These are phyloP conservation scores for Scaptomyza reducta DNA, from an alignment of 2,888 invertebrate genomes.

Conservation along the genomic window DNA sequence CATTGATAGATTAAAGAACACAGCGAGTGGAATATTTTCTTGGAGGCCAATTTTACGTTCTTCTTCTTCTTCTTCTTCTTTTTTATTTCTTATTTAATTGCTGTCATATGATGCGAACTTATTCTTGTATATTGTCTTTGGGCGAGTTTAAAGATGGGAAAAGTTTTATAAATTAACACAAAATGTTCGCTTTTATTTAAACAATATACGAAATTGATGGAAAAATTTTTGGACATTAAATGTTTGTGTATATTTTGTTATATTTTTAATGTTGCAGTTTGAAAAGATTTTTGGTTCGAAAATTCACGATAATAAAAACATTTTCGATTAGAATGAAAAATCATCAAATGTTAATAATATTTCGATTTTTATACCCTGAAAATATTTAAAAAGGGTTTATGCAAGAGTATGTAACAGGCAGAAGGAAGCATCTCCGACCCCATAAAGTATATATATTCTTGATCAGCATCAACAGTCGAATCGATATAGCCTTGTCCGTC, in stretches of 20 bases:
- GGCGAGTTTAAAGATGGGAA: constrained; percentile 14
- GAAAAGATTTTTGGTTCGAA: background rate
- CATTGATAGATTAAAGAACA: constrained; percentile 66
- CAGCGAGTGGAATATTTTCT: constrained; percentile 40
- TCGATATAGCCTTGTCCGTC: too few relatives aligned
- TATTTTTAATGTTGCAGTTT: background rate
- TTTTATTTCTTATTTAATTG: constrained; percentile 32
- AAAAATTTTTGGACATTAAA: constrained; percentile 8
- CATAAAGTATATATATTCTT: too few relatives aligned
- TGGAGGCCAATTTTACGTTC: constrained; percentile 11
- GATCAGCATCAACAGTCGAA: too few relatives aligned
- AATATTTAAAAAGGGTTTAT: too few relatives aligned
- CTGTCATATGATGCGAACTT: constrained; percentile 47
- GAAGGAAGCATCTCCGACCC: too few relatives aligned
- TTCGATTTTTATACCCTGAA: too few relatives aligned
- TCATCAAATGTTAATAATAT: background rate
- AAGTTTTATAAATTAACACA: constrained; percentile 21
- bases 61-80: constrained; percentile 11
- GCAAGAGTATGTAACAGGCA: too few relatives aligned
- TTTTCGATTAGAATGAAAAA: background rate
- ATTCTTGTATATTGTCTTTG: constrained; percentile 35
- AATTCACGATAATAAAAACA: background rate
- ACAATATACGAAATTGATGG: background rate
- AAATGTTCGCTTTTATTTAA: constrained; percentile 10
- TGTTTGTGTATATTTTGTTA: background rate